Evolutionary conservation across 2,113 vertebrate species (phyloP), one percentile per base, ranked within the genome.

Genomic region (Gavialis gangeticus): DNA sequence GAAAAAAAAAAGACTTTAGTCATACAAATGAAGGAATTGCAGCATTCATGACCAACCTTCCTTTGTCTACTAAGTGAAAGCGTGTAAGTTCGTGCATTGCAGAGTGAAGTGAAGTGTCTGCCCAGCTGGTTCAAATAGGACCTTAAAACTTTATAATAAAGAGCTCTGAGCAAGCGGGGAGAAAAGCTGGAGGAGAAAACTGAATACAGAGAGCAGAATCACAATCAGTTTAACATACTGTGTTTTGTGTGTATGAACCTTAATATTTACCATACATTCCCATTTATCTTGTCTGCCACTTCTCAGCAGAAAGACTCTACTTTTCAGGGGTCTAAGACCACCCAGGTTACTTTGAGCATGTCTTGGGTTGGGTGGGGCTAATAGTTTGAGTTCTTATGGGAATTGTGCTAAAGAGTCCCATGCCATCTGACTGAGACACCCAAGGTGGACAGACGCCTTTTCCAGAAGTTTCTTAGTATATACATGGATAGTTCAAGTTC

Each of bases 291-390:
- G 0, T 69, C 18, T 78, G 24, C 77, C 81, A 73, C 92, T 94
- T 93, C 86, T 96, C 81, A 87, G 76, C 46, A 95, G 82, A 97
- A 95, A 84, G 82, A 95, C 37, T 55, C 76, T 92, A 88, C 59
- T 24, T 96, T 97, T 94, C 67, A 84, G 71, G 18, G 69, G 54
- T 5, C 79, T 87, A 46, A 93, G 96, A 97, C 97, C 95, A 97
- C 95, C 95, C 94, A 97, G 71, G 75, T 79, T 46, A 94, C 62
- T 17, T 78, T 55, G 87, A 79, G 90, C 91, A 77, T 76, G 88
- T 13, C 81, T 93, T 57, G 87, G 88, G 85, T 95, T 79, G 88
- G 75, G 56, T 12, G 4, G 92, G 78, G 22, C 56, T 6, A 7
- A 73, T 75, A 92, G 60, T 60, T 78, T 67, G 80, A 93, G 62